Base-by-base conservation (phyloP, 1,140 invertebrate genomes). In the Zophobas morio region DNA sequence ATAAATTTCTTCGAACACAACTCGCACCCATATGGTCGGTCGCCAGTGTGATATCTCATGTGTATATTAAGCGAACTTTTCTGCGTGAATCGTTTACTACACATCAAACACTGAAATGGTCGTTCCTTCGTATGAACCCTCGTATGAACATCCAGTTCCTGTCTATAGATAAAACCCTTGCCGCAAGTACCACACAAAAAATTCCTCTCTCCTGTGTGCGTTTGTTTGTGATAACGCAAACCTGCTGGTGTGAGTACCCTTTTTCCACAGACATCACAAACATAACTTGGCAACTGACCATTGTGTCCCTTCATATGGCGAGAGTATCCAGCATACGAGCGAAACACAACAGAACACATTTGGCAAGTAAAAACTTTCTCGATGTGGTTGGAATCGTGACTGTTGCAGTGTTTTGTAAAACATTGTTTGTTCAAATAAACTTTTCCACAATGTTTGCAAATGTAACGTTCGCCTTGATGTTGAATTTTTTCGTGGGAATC, bases 241-340 rank as follows among this genome's bases (percentile, higher is more conserved):
- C 33, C 6, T 36, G 32, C 2, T 33, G 37, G 3, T 39, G 56
- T 33, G 1, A 46, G 2, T 60, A 79, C 6, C 5, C 4, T 39
- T 37, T 54, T 53, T 1, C 56, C 70, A 60, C 66, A 57, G 6
- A 53, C n/a, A 42, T 76, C 60, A 76, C 54, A 63, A 20, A 74
- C 35, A 56, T 49, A 47, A 39, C 2, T n/a, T 32, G 39, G 34
- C 2, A 66, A 33, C 36, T 66, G 51, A 33, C 71, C 66, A 1
- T 37, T 42, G 63, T 78, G 76, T n/a, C 6, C 54, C 34, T 57
- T 51, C 71, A 60, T 39, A 95, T 90, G 63, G 92, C 94, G 87
- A 89, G 79, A 20, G 6, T 42, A 74, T 2, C 20, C 2, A 2
- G 2, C 20, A 51, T 4, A 20, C 6, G 3, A n/a, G n/a, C 20